Percentiles rank a stretch among this genome's conserved stretches.
Conservation (phyloP, 2,113 vertebrate genomes). For the Peucedramus taeniatus region DNA sequence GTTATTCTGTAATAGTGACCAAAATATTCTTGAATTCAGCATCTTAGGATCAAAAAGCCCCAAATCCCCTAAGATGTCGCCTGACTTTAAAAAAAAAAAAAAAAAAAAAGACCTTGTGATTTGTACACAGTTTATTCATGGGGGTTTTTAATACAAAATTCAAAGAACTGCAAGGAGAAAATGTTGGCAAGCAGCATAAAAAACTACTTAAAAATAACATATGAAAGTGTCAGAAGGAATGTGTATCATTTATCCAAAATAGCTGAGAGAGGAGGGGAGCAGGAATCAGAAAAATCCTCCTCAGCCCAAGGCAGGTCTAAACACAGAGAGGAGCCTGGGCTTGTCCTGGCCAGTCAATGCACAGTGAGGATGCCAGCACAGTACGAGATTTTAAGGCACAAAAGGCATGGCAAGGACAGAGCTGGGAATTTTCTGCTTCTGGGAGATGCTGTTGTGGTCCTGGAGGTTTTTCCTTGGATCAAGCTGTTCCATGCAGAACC, state of each 20-base stretch:
- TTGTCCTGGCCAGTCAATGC: background rate
- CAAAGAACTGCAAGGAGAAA: slow-evolving; percentile 1
- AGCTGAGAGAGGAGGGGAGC: background rate
- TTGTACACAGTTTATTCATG: background rate
- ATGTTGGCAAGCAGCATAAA: slow-evolving; percentile 18
- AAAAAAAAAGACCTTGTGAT: background rate
- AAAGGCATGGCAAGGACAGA: background rate
- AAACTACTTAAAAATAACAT: slow-evolving; percentile 36
- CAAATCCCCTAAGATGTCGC: background rate
- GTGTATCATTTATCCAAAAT: background rate
- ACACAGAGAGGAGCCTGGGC: background rate
- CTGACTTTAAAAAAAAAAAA: background rate
- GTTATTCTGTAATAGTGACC: background rate
- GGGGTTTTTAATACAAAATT: background rate
- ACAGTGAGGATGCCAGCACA: background rate
- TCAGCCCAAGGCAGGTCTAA: background rate
- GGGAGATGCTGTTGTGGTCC: background rate
- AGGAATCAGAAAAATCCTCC: background rate
- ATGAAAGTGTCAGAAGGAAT: slow-evolving; percentile 7
- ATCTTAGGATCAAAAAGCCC: background rate
- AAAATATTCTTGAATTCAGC: background rate
- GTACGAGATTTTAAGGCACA: background rate
- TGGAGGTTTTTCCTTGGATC: background rate
- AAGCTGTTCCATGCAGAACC: fast-evolving
- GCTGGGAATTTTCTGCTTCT: background rate